phyloP scores from a whole-genome alignment of 2,888 invertebrate genomes.

The Tenthredo distinguenda region DNA sequence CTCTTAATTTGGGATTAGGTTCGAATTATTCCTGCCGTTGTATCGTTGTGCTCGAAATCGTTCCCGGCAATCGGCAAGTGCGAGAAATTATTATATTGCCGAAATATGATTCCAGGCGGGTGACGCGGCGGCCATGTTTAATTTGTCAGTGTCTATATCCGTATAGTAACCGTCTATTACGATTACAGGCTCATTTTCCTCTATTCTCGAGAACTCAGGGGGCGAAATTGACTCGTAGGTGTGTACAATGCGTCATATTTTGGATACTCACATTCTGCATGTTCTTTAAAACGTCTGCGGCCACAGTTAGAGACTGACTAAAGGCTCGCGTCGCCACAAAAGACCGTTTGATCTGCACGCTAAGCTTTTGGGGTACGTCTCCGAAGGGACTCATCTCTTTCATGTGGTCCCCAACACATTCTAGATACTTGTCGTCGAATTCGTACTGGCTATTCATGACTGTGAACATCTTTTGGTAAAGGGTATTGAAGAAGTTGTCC shows the following conservation, averaged over 20 bases:
- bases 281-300: slow-evolving; percentile 89
- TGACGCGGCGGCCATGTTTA: not conserved
- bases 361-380: slow-evolving; percentile 95
- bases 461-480: slow-evolving; percentile 97
- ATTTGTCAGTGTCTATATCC: not conserved
- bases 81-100: not conserved
- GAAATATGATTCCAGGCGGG: not conserved
- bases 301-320: slow-evolving; percentile 92
- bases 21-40: not conserved
- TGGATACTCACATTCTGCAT: slow-evolving; percentile 84
- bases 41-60: not conserved
- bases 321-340: slow-evolving; percentile 97
- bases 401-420: slow-evolving; percentile 95
- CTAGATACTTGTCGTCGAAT: slow-evolving; percentile 92
- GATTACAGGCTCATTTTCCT: no score
- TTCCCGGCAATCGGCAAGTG: not conserved
- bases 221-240: not conserved
- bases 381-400: slow-evolving; percentile 96
- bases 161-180: no score
- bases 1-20: not conserved
- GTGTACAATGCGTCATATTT: slow-evolving; percentile 26
- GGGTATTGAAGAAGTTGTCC: slow-evolving; percentile 94
- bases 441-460: slow-evolving; percentile 96
- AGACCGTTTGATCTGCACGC: slow-evolving; percentile 92
- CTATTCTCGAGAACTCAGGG: no score